Base-by-base conservation (phyloP, 2,888 invertebrate genomes). In the Encarsia formosa region DNA sequence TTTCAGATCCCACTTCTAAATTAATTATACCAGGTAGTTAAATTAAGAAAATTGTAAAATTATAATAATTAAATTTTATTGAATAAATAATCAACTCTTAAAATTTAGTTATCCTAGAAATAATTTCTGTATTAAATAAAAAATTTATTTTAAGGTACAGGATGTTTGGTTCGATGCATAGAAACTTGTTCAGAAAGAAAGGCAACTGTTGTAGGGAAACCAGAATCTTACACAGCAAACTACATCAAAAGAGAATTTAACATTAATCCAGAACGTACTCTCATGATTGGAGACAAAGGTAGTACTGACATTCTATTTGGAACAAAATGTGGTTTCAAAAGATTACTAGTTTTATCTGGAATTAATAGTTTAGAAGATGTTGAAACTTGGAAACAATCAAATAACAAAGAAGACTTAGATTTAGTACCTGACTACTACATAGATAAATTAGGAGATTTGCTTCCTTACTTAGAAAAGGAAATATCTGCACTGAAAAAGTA, bases 281-380 rank as follows among this genome's bases (percentile, higher is more conserved):
- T 95, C 52, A 93, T 95, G 91, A 87, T 94, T 69, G 95, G 94
- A 22, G 94, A 95, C 75, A 85, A 90, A 60, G 86, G 88, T 59
- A 91, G 92, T 69, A 97, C 97, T 1, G 98, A 98, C 69, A 95
- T 98, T 56, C 79, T 89, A 47, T 79, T 98, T 61, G 98, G 95
- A 1, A 86, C 85, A 19, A 82, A 87, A 57, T 93, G 93, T 73
- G 91, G 92, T 3, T 87, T 95, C 68, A 85, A 87, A 72, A 94
- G 96, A 0, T 75, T 97, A 11, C 77, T 96, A 4, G 97, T 98
- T 0, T 76, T 94, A 31, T 83, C 88, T 8, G 97, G 97, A 11
- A 88, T 92, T 5, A 90, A 88, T 11, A 76, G 74, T 18, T 60
- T 83, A 26, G 74, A 78, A 5, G 83, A 88, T 62, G 78, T 86